Base-by-base conservation (phyloP, 1,140 invertebrate genomes). In the Hyposmocoma kahamanoa region DNA sequence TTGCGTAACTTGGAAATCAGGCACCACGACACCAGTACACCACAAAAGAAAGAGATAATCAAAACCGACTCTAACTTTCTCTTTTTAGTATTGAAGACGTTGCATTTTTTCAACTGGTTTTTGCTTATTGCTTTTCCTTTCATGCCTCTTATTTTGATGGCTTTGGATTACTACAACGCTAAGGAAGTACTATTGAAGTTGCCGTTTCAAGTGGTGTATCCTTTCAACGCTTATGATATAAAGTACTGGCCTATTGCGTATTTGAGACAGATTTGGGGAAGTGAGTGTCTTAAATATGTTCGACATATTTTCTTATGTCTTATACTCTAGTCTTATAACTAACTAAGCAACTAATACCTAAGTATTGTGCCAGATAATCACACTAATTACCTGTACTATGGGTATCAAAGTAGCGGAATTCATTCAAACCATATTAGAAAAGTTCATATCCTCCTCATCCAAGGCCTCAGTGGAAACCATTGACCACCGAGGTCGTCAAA, bases 211-310 rank as follows among this genome's bases (percentile, higher is more conserved):
- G 50, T 58, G 22, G 47, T 61, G 3, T 65, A 61, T 47, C 47
- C 55, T 18, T 58, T 61, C 30, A 49, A 58, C 19, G 28, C 55
- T 0, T 52, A 47, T 11, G 41, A 65, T 22, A 22, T 58, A 0
- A 45, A 26, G 13, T 56, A 43, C 13, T 65, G 55, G 55, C 52
- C 51, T 10, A 30, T 61, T 41, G 50, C 51, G 10, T 65, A 65
- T 21, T 19, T 56, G 3, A 51, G 58, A 15, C 62, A 65, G 28
- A 56, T 65, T 46, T 58, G 62, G 58, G 55, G 58, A 53, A 55
- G 62, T 64, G 41, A 47, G 47, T 41, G n/a, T n/a, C n/a, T n/a
- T n/a, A n/a, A n/a, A n/a, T n/a, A n/a, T n/a, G n/a, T n/a, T n/a
- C n/a, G n/a, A n/a, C n/a, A n/a, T n/a, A n/a, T n/a, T n/a, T n/a